Percentiles rank a stretch among this genome's conserved stretches.
phyloP scores from a whole-genome alignment of 2,797 vertebrate genomes.

The Macrochelys suwanniensis region DNA sequence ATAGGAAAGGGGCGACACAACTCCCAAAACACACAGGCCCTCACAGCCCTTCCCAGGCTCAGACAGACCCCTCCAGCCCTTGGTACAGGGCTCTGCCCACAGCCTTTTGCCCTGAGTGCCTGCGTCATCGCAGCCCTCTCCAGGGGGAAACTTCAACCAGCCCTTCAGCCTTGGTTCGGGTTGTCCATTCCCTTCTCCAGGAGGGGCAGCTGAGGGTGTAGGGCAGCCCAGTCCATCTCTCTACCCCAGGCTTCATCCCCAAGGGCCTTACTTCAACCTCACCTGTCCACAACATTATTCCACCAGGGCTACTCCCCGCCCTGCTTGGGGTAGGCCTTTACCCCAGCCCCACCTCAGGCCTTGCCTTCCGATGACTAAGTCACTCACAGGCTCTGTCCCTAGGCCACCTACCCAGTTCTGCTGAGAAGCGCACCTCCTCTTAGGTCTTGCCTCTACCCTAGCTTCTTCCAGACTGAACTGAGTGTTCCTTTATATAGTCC shows the following conservation, averaged over 20 bases:
- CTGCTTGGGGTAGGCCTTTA: no score
- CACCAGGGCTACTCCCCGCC: neutral
- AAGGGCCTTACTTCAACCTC: neutral
- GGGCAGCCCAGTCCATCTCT: neutral
- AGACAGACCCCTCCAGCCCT: neutral
- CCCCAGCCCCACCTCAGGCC: no score
- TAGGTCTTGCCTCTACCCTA: neutral
- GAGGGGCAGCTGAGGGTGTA: neutral
- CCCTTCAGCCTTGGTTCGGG: neutral
- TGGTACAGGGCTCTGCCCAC: neutral
- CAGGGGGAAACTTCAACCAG: neutral
- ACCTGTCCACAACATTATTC: no score
- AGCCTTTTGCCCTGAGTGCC: neutral
- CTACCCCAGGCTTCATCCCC: neutral
- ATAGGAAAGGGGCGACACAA: neutral
- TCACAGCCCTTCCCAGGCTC: neutral
- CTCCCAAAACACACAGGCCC: neutral
- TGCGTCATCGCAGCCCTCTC: neutral
- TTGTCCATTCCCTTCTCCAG: neutral
- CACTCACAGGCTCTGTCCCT: neutral
- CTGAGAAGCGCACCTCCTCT: neutral
- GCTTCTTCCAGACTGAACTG: fast-evolving
- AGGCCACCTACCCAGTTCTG: neutral
- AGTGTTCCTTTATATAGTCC: neutral
- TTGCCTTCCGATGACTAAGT: neutral